phyloP scores from a whole-genome alignment of 2,113 vertebrate species.

The Mus spicilegus region DNA sequence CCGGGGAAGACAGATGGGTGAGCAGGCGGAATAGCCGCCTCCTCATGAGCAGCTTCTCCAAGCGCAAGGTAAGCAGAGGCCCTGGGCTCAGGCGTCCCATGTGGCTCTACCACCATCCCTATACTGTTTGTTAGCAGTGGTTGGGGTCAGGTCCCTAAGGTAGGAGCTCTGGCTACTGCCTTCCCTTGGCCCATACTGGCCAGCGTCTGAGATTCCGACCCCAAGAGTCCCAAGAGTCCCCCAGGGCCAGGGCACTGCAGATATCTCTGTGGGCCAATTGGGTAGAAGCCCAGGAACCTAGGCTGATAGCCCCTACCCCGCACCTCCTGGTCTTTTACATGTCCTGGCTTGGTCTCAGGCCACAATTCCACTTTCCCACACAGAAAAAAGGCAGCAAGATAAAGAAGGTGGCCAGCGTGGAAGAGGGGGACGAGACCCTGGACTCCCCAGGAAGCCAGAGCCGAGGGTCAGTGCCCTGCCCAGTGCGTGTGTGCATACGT shows the following conservation, averaged over 20 bases:
- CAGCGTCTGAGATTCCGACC: background rate
- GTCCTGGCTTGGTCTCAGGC: fast-evolving
- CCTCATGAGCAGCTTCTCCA: slow-evolving; percentile 94
- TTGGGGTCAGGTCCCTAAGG: background rate
- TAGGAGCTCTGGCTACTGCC: background rate
- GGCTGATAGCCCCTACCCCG: background rate
- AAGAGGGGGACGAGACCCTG: slow-evolving; percentile 93
- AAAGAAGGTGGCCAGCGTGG: slow-evolving; percentile 93
- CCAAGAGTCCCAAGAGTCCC: background rate
- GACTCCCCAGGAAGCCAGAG: slow-evolving; percentile 90
- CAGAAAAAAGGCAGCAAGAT: slow-evolving; percentile 95
- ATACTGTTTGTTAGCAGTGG: background rate
- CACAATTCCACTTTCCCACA: background rate
- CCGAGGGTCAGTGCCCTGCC: slow-evolving; percentile 84
- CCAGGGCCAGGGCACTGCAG: background rate
- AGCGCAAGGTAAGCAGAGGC: slow-evolving; percentile 90
- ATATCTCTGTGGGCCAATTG: background rate
- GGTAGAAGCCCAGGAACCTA: background rate
- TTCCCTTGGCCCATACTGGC: no score
- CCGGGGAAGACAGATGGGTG: slow-evolving; percentile 87
- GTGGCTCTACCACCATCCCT: background rate
- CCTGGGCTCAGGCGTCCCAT: background rate
- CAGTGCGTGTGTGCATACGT: no score
- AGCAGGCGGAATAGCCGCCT: slow-evolving; percentile 88
- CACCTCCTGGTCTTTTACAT: fast-evolving